Conservation (phyloP, 1,140 invertebrate species). For the Drosophila watanabei region DNA sequence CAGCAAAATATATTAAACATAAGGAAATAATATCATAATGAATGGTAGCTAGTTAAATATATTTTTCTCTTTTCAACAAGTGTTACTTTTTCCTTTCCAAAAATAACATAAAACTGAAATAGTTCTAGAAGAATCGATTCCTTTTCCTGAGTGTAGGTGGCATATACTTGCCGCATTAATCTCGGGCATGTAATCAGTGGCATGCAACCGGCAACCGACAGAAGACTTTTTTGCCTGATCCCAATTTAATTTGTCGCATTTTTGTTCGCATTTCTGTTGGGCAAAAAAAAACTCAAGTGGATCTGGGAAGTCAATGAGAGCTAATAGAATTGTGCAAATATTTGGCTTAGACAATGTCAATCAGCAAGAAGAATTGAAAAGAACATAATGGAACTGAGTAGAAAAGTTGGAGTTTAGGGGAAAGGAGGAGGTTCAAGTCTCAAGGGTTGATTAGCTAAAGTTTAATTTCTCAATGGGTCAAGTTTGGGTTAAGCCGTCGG, state of each 20-base stretch:
- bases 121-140: not conserved
- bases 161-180: slow-evolving; percentile 28
- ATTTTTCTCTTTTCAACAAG: too few species aligned
- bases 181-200: slow-evolving; percentile 45
- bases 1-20: not conserved
- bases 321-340: slow-evolving; percentile 41
- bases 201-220: slow-evolving; percentile 41
- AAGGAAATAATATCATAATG: too few species aligned
- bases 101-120: not conserved
- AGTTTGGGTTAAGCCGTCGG: not conserved
- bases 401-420: too few species aligned
- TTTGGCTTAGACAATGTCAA: slow-evolving; percentile 23
- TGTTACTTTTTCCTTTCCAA: not conserved
- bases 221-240: slow-evolving; percentile 24
- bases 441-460: not conserved
- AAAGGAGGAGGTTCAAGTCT: too few species aligned
- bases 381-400: too few species aligned
- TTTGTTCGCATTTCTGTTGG: slow-evolving; percentile 12
- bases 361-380: not conserved
- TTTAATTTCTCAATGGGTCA: not conserved
- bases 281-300: slow-evolving; percentile 46
- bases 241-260: slow-evolving; percentile 31
- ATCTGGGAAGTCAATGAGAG: slow-evolving; percentile 27
- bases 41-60: not conserved
- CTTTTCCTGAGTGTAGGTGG: not conserved